A percentile compares a stretch with the other conserved stretches of the same genome.
These are phyloP conservation scores for Cephus runcator DNA, from an alignment of 2,888 invertebrate genomes.

Conservation along the genomic window DNA sequence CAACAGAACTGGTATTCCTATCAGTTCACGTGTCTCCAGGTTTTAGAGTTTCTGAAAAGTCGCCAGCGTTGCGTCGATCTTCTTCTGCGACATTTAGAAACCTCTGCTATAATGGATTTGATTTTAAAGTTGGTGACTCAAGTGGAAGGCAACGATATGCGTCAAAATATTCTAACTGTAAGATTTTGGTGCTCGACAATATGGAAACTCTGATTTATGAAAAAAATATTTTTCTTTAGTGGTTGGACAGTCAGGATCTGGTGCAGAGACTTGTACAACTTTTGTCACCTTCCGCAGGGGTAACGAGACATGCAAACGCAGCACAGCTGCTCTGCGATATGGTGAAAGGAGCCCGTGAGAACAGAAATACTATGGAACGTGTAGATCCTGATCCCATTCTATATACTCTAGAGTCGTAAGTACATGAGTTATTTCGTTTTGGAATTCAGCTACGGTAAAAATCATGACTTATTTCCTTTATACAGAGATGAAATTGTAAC, in stretches of 20 bases:
- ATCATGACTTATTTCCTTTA: conserved; percentile 15
- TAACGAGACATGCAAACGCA: conserved; percentile 86
- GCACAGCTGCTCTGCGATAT: conserved; percentile 90
- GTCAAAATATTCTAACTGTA: conserved; percentile 77
- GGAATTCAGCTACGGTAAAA: background rate
- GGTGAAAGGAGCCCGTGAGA: conserved; percentile 75
- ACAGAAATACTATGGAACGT: conserved; percentile 69
- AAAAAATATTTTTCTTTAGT: conserved; percentile 69
- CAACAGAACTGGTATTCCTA: conserved; percentile 89
- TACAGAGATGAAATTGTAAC: conserved; percentile 74
- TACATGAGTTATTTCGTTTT: conserved; percentile 26
- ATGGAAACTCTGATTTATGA: conserved; percentile 5
- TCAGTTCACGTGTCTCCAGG: conserved; percentile 91
- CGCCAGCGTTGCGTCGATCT: conserved; percentile 88
- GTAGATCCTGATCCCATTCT: conserved; percentile 79
- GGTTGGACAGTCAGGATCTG: conserved; percentile 89
- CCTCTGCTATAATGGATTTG: conserved; percentile 95
- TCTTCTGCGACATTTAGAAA: conserved; percentile 89
- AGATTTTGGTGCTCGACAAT: conserved; percentile 46
- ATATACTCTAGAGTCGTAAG: conserved; percentile 79
- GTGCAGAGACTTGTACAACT: conserved; percentile 81
- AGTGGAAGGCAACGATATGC: conserved; percentile 80
- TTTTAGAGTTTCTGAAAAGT: conserved; percentile 90
- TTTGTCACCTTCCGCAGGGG: conserved; percentile 74
- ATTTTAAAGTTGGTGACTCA: conserved; percentile 86